Evolutionary conservation across 2,797 vertebrate genomes (phyloP), one percentile per base, ranked within the genome.

Genomic region (Gymnocypris eckloni): DNA sequence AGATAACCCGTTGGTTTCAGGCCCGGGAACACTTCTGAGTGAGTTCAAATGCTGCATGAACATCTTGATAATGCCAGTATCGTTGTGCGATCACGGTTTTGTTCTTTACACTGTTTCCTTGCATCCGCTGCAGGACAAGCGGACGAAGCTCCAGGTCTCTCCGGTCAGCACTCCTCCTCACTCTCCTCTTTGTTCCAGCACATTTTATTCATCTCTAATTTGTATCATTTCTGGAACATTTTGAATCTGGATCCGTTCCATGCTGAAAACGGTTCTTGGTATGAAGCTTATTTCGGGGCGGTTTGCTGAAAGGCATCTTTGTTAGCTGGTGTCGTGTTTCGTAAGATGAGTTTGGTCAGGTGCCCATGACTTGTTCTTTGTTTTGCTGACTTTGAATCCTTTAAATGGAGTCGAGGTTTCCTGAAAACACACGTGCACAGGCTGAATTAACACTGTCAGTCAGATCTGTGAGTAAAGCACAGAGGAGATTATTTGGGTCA

Each of bases 211-310:
- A 83, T 72, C 79, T 64, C 72, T 84, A 88, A 89, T 59, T 91
- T 85, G 84, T 52, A 88, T 87, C n/a, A 90, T 89, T 89, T 90
- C 86, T 86, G 77, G 75, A 81, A 83, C 76, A 81, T 59, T 83
- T 71, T 67, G 70, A 11, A 61, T 22, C n/a, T 81, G 83, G 81
- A 81, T 86, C 33, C 41, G 50, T 87, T 82, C 83, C 78, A 87
- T 56, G 66, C 69, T 81, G 54, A 89, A 84, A 89, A 79, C 79
- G 22, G 76, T 12, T 69, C 61, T 25, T 73, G 50, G 86, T 90
- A 71, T 86, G 75, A 84, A 86, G 69, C 81, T n/a, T 61, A 73
- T 77, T 88, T 81, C 33, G 45, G 67, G 25, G 10, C 2, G 75
- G 48, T 71, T 61, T 50, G 61, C 67, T 72, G 25, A 52, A 71